A percentile compares a stretch with the other conserved stretches of the same genome.
phyloP scores from a whole-genome alignment of 2,888 invertebrate genomes.

The Spatulosminthurus flaviceps region DNA sequence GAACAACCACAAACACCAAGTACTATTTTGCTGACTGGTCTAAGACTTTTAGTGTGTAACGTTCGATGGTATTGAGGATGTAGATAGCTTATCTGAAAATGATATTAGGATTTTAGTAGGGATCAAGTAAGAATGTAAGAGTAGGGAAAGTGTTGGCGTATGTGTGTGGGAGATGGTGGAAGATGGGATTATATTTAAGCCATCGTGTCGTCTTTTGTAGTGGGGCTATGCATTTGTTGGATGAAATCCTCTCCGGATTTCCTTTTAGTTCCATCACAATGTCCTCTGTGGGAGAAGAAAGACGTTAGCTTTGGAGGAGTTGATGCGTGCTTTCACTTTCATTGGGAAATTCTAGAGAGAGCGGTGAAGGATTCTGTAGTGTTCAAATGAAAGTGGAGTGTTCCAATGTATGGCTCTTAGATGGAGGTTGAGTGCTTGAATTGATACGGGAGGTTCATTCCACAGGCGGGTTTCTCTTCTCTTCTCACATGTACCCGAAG shows the following conservation, averaged over 20 bases:
- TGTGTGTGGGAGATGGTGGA: background rate
- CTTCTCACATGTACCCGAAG: slow-evolving; percentile 1
- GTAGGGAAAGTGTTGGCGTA: no score
- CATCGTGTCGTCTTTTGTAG: no score
- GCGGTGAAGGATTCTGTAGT: background rate
- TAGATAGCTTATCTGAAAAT: no score
- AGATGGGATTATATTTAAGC: background rate
- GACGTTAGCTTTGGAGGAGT: background rate
- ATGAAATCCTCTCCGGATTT: background rate
- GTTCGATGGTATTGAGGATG: no score
- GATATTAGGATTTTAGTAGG: no score
- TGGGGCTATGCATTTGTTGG: background rate
- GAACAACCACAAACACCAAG: no score
- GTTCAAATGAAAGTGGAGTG: background rate
- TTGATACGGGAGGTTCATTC: background rate
- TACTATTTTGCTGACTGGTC: no score
- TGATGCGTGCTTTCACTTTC: background rate
- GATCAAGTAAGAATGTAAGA: no score
- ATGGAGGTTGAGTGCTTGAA: background rate
- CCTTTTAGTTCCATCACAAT: background rate
- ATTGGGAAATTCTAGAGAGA: background rate
- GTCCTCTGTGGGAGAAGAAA: background rate
- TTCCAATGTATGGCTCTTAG: background rate
- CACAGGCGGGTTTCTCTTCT: slow-evolving; percentile 2
- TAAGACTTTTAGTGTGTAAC: no score